These are phyloP conservation scores for Muscina levida DNA, from an alignment of 2,888 invertebrate genomes.

Conservation along the genomic window DNA sequence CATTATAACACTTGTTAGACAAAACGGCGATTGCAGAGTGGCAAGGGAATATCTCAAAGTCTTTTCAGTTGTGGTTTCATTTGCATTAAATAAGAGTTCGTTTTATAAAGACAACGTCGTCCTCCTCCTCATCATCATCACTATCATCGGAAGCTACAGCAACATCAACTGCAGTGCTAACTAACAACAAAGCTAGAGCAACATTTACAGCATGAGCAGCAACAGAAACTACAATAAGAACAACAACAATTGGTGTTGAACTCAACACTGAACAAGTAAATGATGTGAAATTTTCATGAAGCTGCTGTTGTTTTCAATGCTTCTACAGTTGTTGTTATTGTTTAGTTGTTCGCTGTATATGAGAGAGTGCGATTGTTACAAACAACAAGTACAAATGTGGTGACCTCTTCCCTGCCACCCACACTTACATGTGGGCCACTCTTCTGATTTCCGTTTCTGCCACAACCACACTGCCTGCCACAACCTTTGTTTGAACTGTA, in stretches of 20 bases:
- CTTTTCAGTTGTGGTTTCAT: conserved; percentile 12
- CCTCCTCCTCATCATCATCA: conserved; percentile 11
- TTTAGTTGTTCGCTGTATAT: neutral
- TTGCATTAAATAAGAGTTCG: conserved; percentile 51
- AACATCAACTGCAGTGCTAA: too few relatives aligned
- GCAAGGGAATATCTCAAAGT: neutral
- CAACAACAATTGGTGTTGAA: neutral
- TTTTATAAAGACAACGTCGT: too few relatives aligned
- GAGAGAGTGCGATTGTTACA: neutral
- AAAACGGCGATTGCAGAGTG: neutral
- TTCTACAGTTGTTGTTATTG: conserved; percentile 8
- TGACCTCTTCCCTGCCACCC: conserved; percentile 2
- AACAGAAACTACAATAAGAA: neutral
- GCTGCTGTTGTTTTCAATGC: conserved; percentile 17
- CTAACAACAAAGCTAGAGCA: neutral
- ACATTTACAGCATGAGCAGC: neutral
- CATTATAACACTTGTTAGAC: conserved; percentile 8
- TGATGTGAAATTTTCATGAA: conserved; percentile 18
- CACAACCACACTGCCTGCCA: neutral
- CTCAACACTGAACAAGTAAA: conserved; percentile 1
- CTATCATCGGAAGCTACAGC: neutral
- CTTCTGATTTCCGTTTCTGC: neutral
- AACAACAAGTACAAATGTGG: conserved; percentile 31
- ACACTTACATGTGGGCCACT: neutral
- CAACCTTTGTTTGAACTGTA: conserved; percentile 30